Evolutionary conservation across 1,140 invertebrate genomes (phyloP), one percentile per base, ranked within the genome.

Genomic region (Caenorhabditis elegans): DNA sequence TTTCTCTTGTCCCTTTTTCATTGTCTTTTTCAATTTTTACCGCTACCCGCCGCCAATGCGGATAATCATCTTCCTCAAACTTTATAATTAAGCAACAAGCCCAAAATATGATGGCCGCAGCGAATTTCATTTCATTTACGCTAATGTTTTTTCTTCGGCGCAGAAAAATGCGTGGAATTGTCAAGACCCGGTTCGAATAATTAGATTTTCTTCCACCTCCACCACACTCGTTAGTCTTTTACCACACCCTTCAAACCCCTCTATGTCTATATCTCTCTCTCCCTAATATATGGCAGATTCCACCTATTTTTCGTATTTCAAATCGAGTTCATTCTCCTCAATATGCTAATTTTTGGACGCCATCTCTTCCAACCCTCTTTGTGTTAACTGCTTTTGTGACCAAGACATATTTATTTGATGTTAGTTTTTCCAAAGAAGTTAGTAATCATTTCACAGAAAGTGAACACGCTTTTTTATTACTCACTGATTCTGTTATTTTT

Each of bases 131-230:
- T 26, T 19, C 34, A n/a, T n/a, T 17, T 60, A 10, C 22, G n/a
- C n/a, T n/a, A n/a, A n/a, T n/a, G n/a, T n/a, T 15, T 34, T 4
- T 70, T 70, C 43, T 70, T 70, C 6, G 60, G 8, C 3, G 19
- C 5, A 15, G 6, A 34, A 70, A 24, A 70, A 70, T 70, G 31
- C 17, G 19, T 39, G 60, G 60, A 39, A 70, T 70, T 70, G 34
- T 39, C 19, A 22, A 70, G 60, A 70, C 60, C 60, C 60, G 60
- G 60, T 70, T 70, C 60, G n/a, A 70, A 70, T 70, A 70, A 70
- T 70, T 70, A 19, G 31, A 70, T 70, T 39, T 70, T 17, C 11
- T 31, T 17, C 28, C 53, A 31, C 28, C 13, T 49, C 47, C 15
- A 15, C 47, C 47, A 19, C n/a, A 26, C n/a, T n/a, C n/a, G n/a